phyloP scores from a whole-genome alignment of 1,140 invertebrate species.

The Manduca sexta region DNA sequence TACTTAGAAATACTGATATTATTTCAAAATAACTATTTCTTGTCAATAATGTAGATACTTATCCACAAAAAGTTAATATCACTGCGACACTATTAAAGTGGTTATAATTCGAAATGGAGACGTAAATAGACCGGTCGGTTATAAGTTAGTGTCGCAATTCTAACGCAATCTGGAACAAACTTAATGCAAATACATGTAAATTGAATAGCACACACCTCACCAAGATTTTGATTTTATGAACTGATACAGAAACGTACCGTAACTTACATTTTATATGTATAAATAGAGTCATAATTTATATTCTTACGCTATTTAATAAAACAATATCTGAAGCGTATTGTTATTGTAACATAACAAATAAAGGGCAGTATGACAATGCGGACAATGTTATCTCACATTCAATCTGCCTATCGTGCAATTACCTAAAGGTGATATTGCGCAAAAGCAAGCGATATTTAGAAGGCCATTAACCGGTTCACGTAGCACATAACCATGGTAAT shows the following conservation, averaged over 20 bases:
- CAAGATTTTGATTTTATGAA: too few relatives aligned
- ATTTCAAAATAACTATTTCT: too few relatives aligned
- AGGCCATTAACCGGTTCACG: slow-evolving; percentile 43
- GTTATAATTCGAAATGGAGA: slow-evolving; percentile 34
- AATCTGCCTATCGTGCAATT: slow-evolving; percentile 40
- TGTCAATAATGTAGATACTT: too few relatives aligned
- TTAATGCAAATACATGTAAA: slow-evolving; percentile 49
- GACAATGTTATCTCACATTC: slow-evolving; percentile 21
- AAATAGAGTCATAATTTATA: too few relatives aligned
- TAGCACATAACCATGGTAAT: slow-evolving; percentile 55
- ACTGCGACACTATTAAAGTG: slow-evolving; percentile 8
- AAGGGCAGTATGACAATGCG: slow-evolving; percentile 15
- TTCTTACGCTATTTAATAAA: too few relatives aligned
- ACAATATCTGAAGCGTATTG: not conserved
- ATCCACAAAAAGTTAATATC: slow-evolving; percentile 9
- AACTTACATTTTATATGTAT: too few relatives aligned
- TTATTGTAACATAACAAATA: slow-evolving; percentile 11
- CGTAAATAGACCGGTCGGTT: slow-evolving; percentile 30
- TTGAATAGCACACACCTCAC: slow-evolving; percentile 33
- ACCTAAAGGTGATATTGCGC: slow-evolving; percentile 28
- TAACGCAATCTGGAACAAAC: slow-evolving; percentile 52
- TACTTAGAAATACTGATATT: too few relatives aligned
- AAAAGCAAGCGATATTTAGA: slow-evolving; percentile 45
- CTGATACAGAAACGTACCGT: too few relatives aligned
- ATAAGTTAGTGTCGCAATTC: slow-evolving; percentile 43